phyloP scores from a whole-genome alignment of 2,888 invertebrate species.

The Sinhomidia bicolor region DNA sequence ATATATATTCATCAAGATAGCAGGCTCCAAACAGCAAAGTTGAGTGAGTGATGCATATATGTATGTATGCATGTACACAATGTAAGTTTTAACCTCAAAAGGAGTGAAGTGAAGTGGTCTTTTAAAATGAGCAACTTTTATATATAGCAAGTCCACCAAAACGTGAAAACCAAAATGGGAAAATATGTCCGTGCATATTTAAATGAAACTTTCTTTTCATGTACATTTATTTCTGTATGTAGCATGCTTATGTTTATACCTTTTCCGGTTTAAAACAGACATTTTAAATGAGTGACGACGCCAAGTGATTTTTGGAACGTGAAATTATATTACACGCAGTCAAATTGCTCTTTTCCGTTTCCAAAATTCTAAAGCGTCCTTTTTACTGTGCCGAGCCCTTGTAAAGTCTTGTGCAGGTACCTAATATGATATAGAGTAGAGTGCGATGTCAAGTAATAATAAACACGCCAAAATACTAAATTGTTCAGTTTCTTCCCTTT shows the following conservation, averaged over 20 bases:
- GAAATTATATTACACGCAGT: slow-evolving; percentile 13
- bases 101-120: slow-evolving; percentile 62
- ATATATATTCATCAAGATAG: too few species aligned
- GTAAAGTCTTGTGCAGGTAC: too few species aligned
- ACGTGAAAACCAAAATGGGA: neutral
- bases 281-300: slow-evolving; percentile 46
- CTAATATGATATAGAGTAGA: too few species aligned
- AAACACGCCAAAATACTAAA: too few species aligned
- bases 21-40: too few species aligned
- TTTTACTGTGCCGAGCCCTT: too few species aligned
- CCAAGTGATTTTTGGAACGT: slow-evolving; percentile 39
- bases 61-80: too few species aligned
- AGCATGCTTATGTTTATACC: neutral
- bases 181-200: neutral
- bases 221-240: too few species aligned
- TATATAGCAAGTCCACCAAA: slow-evolving; percentile 4
- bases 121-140: slow-evolving; percentile 48
- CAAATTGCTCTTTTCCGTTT: too few species aligned
- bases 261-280: neutral
- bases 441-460: neutral
- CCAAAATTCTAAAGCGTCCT: neutral
- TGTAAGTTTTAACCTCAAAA: slow-evolving; percentile 20
- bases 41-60: too few species aligned
- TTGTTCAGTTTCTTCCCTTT: too few species aligned
- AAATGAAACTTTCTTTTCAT: neutral